Evolutionary conservation across 2,797 vertebrate genomes (phyloP), one percentile per base, ranked within the genome.

Genomic region (Botia kubotai): DNA sequence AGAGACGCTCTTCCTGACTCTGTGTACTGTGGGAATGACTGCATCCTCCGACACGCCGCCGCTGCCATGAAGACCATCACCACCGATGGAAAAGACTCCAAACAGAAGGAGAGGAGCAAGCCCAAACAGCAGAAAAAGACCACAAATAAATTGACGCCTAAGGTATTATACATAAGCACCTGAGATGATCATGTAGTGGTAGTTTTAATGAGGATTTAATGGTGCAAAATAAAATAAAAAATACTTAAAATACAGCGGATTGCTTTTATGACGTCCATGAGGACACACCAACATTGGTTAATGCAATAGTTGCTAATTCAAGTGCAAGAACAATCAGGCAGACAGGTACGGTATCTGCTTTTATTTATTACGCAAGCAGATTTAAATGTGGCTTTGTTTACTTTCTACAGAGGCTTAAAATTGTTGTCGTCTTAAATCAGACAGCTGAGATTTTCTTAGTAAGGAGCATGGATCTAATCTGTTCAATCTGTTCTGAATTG

Each of bases 21-120:
- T 0, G 98, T 99, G 36, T 99, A 99, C 89, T 99, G 98, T 72
- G 96, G 98, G 83, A 96, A 91, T 0, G 96, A 96, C 87, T 99
- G 98, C 72, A 99, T 99, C 84, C 95, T 99, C 80, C 96, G 94
- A 86, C 98, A 99, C 0, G 98, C 98, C 0, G 97, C 97, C 0
- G 98, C 96, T 0, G 93, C 98, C 14, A 99, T 99, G 97, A 98
- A 95, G 90, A 95, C 95, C 80, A 90, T 99, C 81, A 96, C 94
- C 76, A 96, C 94, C 17, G 95, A 96, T 8, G 93, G 94, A 84
- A 97, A 97, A 93, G 96, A 98, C 50, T 87, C 93, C 65, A 97
- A 94, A 62, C 86, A 86, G n/a, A 94, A 94, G 69, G 95, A 96
- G 62, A 96, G 94, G 91, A 77, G 90, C 83, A 97, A 94, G 91